These are phyloP conservation scores for Sesia apiformis DNA, from an alignment of 2,888 invertebrate species.

Conservation along the genomic window DNA sequence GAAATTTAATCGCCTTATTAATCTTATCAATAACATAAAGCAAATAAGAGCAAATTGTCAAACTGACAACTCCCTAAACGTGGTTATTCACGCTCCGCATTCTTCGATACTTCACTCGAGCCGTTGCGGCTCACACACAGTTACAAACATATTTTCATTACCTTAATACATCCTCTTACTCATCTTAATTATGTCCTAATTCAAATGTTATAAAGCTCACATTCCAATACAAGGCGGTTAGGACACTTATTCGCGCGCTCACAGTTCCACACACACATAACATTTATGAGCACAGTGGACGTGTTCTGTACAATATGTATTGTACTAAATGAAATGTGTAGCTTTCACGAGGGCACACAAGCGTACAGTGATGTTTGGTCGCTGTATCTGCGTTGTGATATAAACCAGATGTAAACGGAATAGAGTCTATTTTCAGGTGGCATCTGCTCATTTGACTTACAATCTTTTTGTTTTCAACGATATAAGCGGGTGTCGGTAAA, in stretches of 20 bases:
- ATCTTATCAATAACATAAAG: conserved; percentile 1
- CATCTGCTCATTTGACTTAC: conserved; percentile 12
- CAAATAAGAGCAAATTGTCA: conserved; percentile 53
- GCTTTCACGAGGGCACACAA: conserved; percentile 70
- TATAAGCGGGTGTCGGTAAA: conserved; percentile 56
- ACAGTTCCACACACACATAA: conserved; percentile 44
- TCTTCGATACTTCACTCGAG: conserved; percentile 65
- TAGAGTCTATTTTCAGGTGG: conserved; percentile 17
- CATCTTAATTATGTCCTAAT: conserved; percentile 11
- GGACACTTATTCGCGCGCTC: conserved; percentile 19
- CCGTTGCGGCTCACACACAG: conserved; percentile 49
- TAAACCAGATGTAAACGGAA: conserved; percentile 8
- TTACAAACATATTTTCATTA: conserved; percentile 51
- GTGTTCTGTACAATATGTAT: conserved; percentile 67
- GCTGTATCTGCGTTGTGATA: conserved; percentile 11
- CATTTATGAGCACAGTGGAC: conserved; percentile 56
- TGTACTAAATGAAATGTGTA: conserved; percentile 72
- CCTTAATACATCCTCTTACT: conserved; percentile 30
- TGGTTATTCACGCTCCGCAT: conserved; percentile 70
- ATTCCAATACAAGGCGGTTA: conserved; percentile 16
- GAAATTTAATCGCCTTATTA: conserved; percentile 9
- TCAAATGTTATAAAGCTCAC: conserved; percentile 12
- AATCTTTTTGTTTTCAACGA: conserved; percentile 28
- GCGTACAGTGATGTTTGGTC: conserved; percentile 40
- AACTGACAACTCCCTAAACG: conserved; percentile 68